Evolutionary conservation across 2,888 invertebrate species (phyloP).

Genomic region (Leptinotarsa rubiginosa): DNA sequence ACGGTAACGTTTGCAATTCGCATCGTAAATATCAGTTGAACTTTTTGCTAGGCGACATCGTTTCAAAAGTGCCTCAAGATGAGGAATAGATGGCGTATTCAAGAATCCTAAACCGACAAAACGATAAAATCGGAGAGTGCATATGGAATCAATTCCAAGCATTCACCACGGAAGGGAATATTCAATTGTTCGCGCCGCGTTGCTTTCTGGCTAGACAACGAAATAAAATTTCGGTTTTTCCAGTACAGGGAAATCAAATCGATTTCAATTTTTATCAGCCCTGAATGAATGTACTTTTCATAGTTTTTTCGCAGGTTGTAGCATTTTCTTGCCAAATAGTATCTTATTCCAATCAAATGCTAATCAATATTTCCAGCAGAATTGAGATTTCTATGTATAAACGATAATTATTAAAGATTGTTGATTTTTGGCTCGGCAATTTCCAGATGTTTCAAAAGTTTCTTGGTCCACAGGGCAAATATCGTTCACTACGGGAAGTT

Average conservation of each 20-base stretch:
- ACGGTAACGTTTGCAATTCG: neutral
- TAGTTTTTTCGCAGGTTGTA: too few species aligned
- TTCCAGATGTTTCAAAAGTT: too few species aligned
- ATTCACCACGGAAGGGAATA: constrained; percentile 7
- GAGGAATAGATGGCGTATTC: constrained; percentile 6
- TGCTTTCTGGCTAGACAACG: constrained; percentile 4
- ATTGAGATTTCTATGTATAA: too few species aligned
- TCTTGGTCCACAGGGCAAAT: too few species aligned
- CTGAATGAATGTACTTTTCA: neutral
- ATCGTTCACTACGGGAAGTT: too few species aligned
- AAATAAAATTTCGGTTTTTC: neutral
- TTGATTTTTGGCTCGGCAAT: too few species aligned
- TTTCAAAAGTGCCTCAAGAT: constrained; percentile 8
- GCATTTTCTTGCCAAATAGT: too few species aligned
- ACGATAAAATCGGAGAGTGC: constrained; percentile 7
- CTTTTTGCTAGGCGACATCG: neutral
- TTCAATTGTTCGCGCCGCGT: constrained; percentile 6
- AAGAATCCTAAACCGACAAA: constrained; percentile 3
- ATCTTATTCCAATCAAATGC: too few species aligned
- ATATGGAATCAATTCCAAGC: constrained; percentile 7
- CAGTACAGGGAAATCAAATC: neutral
- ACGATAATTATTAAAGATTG: too few species aligned
- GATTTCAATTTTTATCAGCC: neutral
- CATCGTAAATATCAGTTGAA: neutral
- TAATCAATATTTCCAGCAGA: too few species aligned